Evolutionary conservation across 2,888 invertebrate species (phyloP).

Genomic region (Acrobasis repandana): DNA sequence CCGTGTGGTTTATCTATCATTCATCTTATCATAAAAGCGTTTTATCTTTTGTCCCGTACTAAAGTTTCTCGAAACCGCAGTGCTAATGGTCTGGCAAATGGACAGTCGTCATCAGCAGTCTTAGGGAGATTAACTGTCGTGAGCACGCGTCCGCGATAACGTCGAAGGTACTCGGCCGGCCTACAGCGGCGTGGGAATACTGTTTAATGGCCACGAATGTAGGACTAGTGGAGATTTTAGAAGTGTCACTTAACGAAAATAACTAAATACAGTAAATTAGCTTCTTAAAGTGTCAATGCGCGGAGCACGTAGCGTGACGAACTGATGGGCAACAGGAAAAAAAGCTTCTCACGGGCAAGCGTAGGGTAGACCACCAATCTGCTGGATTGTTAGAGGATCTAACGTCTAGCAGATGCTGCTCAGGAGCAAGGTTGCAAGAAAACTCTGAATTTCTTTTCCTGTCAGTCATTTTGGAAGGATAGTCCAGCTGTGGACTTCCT

Average conservation of each 20-base stretch:
- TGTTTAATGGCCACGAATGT: slow-evolving; percentile 24
- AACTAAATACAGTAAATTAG: not conserved
- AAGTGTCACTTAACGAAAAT: not conserved
- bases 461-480: too few species aligned
- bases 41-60: slow-evolving; percentile 13
- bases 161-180: slow-evolving; percentile 33
- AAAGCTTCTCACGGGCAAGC: too few species aligned
- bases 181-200: slow-evolving; percentile 46
- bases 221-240: not conserved
- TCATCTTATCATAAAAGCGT: slow-evolving; percentile 8
- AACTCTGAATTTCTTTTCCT: too few species aligned
- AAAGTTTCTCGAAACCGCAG: slow-evolving; percentile 18
- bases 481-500: too few species aligned
- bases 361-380: too few species aligned
- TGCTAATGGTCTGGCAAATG: slow-evolving; percentile 29
- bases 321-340: too few species aligned
- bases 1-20: not conserved
- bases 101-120: slow-evolving; percentile 38
- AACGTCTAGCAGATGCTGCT: too few species aligned
- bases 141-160: slow-evolving; percentile 53
- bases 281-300: too few species aligned
- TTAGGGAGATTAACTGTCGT: slow-evolving; percentile 38
- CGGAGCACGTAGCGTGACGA: too few species aligned
- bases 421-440: too few species aligned
- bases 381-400: too few species aligned